Percentiles rank a stretch among this genome's conserved stretches.
Conservation (phyloP, 1,140 invertebrate species). For the Eupeodes corollae region DNA sequence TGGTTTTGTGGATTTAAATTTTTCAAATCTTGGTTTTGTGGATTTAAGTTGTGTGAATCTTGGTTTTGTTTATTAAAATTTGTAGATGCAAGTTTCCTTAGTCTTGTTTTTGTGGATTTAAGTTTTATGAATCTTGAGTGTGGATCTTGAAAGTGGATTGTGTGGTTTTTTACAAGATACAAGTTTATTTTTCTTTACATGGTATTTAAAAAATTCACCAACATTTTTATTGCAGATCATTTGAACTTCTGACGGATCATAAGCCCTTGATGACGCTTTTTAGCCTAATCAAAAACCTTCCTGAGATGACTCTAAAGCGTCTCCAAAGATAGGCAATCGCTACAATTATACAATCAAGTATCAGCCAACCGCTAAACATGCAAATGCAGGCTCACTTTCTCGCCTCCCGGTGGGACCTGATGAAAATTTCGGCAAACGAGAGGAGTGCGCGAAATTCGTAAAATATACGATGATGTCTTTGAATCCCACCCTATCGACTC, state of each 20-base stretch:
- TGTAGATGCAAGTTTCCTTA: too few species aligned
- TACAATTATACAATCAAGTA: conserved; percentile 6
- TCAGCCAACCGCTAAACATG: conserved; percentile 3
- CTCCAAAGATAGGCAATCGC: conserved; percentile 7
- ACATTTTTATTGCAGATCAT: conserved; percentile 29
- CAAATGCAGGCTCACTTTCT: conserved; percentile 3
- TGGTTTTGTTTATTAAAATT: too few species aligned
- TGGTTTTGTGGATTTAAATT: too few species aligned
- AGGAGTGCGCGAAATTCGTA: conserved; percentile 5
- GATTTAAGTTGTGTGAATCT: too few species aligned
- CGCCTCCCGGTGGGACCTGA: conserved; percentile 1
- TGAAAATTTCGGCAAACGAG: conserved; percentile 7
- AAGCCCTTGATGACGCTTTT: conserved; percentile 35
- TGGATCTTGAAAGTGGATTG: too few species aligned
- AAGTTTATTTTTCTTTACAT: too few species aligned
- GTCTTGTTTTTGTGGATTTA: too few species aligned
- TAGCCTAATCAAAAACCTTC: conserved; percentile 10
- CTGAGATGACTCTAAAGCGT: conserved; percentile 5
- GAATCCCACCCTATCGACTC: conserved; percentile 8
- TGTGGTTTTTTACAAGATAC: too few species aligned
- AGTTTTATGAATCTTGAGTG: too few species aligned
- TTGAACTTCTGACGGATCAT: conserved; percentile 36
- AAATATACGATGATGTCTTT: background rate
- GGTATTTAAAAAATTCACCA: conserved; percentile 36
- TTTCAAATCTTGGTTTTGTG: too few species aligned